Conservation (phyloP, 2,113 vertebrate species). For the Passer montanus region DNA sequence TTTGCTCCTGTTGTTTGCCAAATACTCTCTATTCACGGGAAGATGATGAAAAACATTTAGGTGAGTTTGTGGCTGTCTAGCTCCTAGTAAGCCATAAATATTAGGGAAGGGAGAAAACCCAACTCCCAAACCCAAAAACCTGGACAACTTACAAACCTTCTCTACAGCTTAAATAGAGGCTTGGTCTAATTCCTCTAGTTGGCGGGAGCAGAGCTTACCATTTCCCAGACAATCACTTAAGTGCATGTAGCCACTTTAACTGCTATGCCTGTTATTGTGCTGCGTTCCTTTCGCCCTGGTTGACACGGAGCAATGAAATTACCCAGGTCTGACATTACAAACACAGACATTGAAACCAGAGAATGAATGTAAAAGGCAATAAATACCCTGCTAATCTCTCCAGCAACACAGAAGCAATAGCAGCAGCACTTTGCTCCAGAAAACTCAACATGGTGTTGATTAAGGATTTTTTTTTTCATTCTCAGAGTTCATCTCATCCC, state of each 20-base stretch:
- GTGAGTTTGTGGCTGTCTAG: slow-evolving; percentile 1
- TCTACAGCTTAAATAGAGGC: background rate
- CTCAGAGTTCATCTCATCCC: background rate
- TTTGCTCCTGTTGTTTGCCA: slow-evolving; percentile 29
- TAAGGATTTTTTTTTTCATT: background rate
- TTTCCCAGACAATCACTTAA: slow-evolving; percentile 22
- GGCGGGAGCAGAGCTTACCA: background rate
- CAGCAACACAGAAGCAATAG: slow-evolving; percentile 6
- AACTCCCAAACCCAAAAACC: background rate
- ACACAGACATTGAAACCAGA: background rate
- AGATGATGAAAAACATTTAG: slow-evolving; percentile 25
- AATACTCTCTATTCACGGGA: background rate
- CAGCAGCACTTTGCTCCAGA: background rate
- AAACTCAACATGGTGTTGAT: background rate
- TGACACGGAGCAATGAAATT: background rate
- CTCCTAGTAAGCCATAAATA: background rate
- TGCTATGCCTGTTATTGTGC: background rate
- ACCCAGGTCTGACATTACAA: background rate
- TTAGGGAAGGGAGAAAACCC: background rate
- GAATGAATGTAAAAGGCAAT: background rate
- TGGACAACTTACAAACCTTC: background rate
- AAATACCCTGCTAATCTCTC: slow-evolving; percentile 18
- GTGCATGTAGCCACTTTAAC: background rate
- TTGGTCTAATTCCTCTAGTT: background rate
- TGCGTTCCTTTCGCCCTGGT: background rate